Conservation (phyloP, 2,797 vertebrate genomes). For the Labroides dimidiatus region DNA sequence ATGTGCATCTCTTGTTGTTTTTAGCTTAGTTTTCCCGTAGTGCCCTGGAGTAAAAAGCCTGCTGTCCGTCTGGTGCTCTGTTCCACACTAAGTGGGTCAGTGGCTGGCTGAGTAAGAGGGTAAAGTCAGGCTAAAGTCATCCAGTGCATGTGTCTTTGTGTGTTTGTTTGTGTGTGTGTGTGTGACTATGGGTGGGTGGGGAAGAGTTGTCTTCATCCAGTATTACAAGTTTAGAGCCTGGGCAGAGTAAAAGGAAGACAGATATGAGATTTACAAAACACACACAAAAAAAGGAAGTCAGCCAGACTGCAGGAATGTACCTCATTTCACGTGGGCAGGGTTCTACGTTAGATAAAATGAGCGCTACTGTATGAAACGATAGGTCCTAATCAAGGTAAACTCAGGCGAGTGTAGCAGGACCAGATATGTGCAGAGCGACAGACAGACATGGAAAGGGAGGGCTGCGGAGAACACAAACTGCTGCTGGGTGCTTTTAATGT, state of each 20-base stretch:
- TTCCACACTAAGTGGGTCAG: slow-evolving; percentile 76
- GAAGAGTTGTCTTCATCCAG: slow-evolving; percentile 36
- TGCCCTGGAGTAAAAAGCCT: slow-evolving; percentile 69
- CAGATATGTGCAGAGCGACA: slow-evolving; percentile 48
- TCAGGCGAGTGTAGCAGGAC: slow-evolving; percentile 35
- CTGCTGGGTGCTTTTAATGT: slow-evolving; percentile 73
- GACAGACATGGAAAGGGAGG: slow-evolving; percentile 46
- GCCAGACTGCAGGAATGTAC: slow-evolving; percentile 59
- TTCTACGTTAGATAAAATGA: slow-evolving; percentile 20
- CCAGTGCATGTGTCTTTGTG: slow-evolving; percentile 19
- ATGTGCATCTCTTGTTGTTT: slow-evolving; percentile 61
- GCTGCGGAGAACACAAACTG: slow-evolving; percentile 57
- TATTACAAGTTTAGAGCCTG: slow-evolving; percentile 63
- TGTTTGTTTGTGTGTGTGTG: neutral
- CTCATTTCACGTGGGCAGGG: slow-evolving; percentile 29
- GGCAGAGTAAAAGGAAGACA: slow-evolving; percentile 51
- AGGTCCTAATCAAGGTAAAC: slow-evolving; percentile 47
- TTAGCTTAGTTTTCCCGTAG: slow-evolving; percentile 60
- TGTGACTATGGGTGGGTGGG: slow-evolving; percentile 22
- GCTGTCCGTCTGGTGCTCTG: slow-evolving; percentile 66
- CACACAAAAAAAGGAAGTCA: slow-evolving; percentile 8
- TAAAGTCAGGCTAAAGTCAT: slow-evolving; percentile 71
- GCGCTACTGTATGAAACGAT: slow-evolving; percentile 36
- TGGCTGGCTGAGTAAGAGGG: slow-evolving; percentile 67
- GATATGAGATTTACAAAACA: slow-evolving; percentile 42